A percentile compares a stretch with the other conserved stretches of the same genome.
Conservation (phyloP, 2,888 invertebrate genomes). For the Drosophila parthenogenetica region DNA sequence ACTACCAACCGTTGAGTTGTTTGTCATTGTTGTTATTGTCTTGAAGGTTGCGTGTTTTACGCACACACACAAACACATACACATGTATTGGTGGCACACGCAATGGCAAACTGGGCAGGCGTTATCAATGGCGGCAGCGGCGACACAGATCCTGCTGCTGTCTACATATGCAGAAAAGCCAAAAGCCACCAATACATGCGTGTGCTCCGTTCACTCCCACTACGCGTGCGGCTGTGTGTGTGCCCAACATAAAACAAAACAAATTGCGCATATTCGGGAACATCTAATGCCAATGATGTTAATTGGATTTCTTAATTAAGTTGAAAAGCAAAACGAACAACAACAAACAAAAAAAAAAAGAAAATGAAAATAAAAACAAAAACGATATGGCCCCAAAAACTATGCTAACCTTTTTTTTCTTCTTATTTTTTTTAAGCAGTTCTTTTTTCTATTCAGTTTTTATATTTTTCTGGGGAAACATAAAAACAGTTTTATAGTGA, state of each 20-base stretch:
- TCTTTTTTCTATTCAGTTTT: not conserved
- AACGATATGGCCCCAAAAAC: constrained; percentile 12
- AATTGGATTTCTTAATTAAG: constrained; percentile 80
- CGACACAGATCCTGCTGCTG: constrained; percentile 61
- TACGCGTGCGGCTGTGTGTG: constrained; percentile 27
- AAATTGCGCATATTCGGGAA: constrained; percentile 76
- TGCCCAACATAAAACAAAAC: constrained; percentile 61
- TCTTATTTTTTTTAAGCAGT: not conserved
- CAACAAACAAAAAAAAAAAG: constrained; percentile 9
- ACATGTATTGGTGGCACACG: constrained; percentile 29
- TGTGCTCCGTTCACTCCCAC: not conserved
- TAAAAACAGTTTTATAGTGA: not conserved
- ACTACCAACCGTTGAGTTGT: constrained; percentile 36
- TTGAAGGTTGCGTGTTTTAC: constrained; percentile 62
- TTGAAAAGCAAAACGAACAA: constrained; percentile 58
- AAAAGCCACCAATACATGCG: constrained; percentile 21
- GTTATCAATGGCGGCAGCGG: constrained; percentile 54
- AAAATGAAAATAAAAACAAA: constrained; percentile 17
- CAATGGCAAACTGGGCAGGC: constrained; percentile 39
- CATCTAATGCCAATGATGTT: constrained; percentile 77
- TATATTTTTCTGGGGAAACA: not conserved
- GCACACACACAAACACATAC: constrained; percentile 8
- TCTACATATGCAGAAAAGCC: constrained; percentile 39
- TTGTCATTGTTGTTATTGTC: constrained; percentile 72
- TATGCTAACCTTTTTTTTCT: constrained; percentile 9